Base-by-base conservation (phyloP, 1,140 invertebrate genomes). In the Scaptodrosophila lebanonensis region DNA sequence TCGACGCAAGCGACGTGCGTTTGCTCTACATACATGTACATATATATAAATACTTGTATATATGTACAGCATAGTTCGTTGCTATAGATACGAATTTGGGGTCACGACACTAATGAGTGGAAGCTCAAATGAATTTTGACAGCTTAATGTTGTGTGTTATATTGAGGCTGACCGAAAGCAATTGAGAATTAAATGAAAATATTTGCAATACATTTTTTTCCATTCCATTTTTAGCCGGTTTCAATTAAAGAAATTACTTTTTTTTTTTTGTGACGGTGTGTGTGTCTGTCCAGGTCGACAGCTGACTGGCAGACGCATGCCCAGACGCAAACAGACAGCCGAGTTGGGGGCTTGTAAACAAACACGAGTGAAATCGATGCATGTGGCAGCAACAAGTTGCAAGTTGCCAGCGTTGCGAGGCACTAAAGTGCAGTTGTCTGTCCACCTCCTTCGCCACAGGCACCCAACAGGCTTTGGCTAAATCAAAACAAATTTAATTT, bases 101-200 rank as follows among this genome's bases (percentile, higher is more conserved):
- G 73, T 77, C 73, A 65, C 51, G 73, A 77, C 73, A 79, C 57
- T 40, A 66, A 54, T 65, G 69, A 77, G 73, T 77, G 79, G 73
- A 79, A 52, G 56, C 69, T 68, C 48, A 79, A 72, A 79, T 68
- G 48, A 50, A 51, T 67, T 66, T 65, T 76, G 73, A 66, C 66
- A 68, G 65, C 38, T 65, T 63, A 71, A 67, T 66, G 42, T 43
- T 43, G 7, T 35, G 3, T 25, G 16, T 16, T 25, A 18, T 43
- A 4, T 52, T 12, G 17, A 9, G 8, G 13, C 6, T 15, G 12
- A 15, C 12, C 8, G 33, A 38, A 40, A n/a, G 17, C 9, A 33
- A 47, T 35, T 54, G 9, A 12, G 38, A 44, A 36, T 18, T 25
- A 54, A 48, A 12, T 27, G 13, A 39, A 60, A 36, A 50, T 27